Conservation (phyloP, 2,888 invertebrate species). For the Lithosia quadra region DNA sequence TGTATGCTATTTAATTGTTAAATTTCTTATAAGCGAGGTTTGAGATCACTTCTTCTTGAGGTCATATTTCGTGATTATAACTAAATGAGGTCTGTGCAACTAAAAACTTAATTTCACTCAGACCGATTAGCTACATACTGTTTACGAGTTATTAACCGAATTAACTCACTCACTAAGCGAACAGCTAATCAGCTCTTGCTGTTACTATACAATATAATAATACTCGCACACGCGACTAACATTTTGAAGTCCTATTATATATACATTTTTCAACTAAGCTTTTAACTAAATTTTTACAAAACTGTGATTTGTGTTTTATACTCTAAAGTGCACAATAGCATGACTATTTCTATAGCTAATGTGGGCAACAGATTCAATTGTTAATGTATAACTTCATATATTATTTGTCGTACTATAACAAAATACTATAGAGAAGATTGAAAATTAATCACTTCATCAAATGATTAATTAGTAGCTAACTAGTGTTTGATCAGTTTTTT, state of each 20-base stretch:
- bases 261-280: slow-evolving; percentile 27
- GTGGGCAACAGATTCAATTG: slow-evolving; percentile 16
- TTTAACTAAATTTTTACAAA: slow-evolving; percentile 28
- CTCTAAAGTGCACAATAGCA: slow-evolving; percentile 31
- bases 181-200: background rate
- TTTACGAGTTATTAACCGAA: background rate
- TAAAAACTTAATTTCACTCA: background rate
- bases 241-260: slow-evolving; percentile 12
- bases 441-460: background rate
- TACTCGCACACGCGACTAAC: slow-evolving; percentile 31
- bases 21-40: too few species aligned
- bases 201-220: background rate
- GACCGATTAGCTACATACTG: background rate
- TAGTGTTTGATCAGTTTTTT: slow-evolving; percentile 5
- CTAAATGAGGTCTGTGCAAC: background rate
- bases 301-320: slow-evolving; percentile 27
- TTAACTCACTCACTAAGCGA: background rate
- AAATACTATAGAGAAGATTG: background rate
- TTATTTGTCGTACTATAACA: background rate
- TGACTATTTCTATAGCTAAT: slow-evolving; percentile 23
- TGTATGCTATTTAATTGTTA: too few species aligned
- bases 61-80: background rate
- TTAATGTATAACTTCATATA: background rate
- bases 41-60: slow-evolving; percentile 3
- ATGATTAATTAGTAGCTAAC: background rate